Conservation (phyloP, 2,113 vertebrate genomes). For the Amazona vittata region DNA sequence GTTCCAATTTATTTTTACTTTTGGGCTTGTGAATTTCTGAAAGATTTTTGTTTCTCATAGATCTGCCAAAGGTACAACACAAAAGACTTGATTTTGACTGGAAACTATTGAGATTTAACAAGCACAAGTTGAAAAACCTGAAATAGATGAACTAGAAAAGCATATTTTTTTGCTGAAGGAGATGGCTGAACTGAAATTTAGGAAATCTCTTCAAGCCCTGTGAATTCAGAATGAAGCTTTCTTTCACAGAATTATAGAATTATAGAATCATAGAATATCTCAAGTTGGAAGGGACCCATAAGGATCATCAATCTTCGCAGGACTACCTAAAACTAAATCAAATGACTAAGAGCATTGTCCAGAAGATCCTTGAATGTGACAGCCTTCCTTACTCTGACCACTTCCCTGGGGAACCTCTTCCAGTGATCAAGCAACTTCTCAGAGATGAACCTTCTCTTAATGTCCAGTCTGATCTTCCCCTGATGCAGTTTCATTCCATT, state of each 20-base stretch:
- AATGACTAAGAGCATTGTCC: too few species aligned
- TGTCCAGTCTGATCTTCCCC: not conserved
- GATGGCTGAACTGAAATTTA: not conserved
- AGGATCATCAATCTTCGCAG: fast-evolving
- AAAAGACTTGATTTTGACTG: not conserved
- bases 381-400: not conserved
- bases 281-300: not conserved
- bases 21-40: not conserved
- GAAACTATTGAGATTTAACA: not conserved
- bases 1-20: not conserved
- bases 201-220: not conserved
- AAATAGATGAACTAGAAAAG: not conserved
- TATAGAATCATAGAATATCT: not conserved
- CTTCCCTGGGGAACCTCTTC: not conserved
- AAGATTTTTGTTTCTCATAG: not conserved
- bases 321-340: not conserved
- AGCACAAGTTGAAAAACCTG: not conserved
- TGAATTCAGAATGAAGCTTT: not conserved
- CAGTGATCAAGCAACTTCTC: fast-evolving
- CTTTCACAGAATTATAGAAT: not conserved
- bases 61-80: not conserved
- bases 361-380: not conserved
- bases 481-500: not conserved
- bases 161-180: not conserved
- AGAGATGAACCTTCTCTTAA: not conserved